phyloP scores from a whole-genome alignment of 2,797 vertebrate genomes.

The Melanotaenia maccullochi region DNA sequence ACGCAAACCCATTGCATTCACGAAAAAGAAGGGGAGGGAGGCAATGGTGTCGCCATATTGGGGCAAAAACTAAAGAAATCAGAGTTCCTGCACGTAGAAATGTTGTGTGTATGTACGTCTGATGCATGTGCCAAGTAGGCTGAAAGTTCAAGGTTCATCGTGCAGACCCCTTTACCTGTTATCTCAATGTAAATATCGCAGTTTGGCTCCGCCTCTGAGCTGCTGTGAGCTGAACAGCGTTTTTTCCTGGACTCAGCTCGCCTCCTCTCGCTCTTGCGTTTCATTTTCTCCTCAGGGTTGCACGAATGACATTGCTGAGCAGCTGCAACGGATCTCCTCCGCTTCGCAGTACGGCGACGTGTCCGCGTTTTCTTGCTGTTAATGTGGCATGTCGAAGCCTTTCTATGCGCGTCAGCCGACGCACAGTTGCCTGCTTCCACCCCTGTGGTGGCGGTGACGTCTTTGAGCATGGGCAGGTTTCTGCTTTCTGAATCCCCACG shows the following conservation, averaged over 20 bases:
- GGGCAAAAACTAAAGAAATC: constrained; percentile 45
- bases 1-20: constrained; percentile 29
- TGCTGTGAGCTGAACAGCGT: constrained; percentile 75
- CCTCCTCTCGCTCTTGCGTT: constrained; percentile 85
- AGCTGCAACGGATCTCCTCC: constrained; percentile 21
- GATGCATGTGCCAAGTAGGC: constrained; percentile 8
- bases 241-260: constrained; percentile 83
- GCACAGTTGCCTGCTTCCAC: constrained; percentile 53
- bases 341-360: constrained; percentile 29
- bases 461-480: constrained; percentile 74
- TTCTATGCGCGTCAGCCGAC: constrained; percentile 41
- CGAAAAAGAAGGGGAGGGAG: constrained; percentile 23
- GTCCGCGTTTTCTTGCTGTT: constrained; percentile 26
- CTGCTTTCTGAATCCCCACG: constrained; percentile 72
- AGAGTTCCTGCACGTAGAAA: constrained; percentile 6
- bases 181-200: constrained; percentile 83
- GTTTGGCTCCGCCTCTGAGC: constrained; percentile 79
- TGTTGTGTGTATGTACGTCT: not conserved
- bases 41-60: constrained; percentile 75
- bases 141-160: constrained; percentile 52
- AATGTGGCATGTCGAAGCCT: constrained; percentile 47
- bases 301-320: constrained; percentile 54
- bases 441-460: constrained; percentile 76
- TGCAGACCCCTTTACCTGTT: constrained; percentile 80
- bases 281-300: constrained; percentile 77